These are phyloP conservation scores for Mythimna vitellina DNA, from an alignment of 2,888 invertebrate species.

Conservation along the genomic window DNA sequence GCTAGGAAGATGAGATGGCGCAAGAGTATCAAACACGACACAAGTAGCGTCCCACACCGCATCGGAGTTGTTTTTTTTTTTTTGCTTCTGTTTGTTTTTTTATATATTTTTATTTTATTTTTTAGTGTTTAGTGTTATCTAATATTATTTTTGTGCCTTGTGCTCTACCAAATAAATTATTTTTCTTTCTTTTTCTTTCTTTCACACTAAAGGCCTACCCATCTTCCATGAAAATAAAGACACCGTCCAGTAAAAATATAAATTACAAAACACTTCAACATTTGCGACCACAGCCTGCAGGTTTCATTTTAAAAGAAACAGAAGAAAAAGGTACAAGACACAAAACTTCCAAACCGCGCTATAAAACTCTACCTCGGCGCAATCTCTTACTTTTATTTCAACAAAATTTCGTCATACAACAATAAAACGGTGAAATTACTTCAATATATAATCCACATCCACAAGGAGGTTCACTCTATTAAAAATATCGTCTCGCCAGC, in stretches of 20 bases:
- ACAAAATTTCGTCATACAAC: conserved; percentile 65
- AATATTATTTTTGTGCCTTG: too few species aligned
- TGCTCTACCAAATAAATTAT: too few species aligned
- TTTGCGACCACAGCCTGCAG: conserved; percentile 10
- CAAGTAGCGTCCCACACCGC: too few species aligned
- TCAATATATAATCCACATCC: conserved; percentile 49
- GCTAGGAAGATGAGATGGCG: too few species aligned
- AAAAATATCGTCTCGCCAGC: conserved; percentile 71
- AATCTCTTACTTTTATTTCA: conserved; percentile 65
- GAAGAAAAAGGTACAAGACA: conserved; percentile 37
- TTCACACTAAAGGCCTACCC: too few species aligned
- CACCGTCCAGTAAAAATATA: background rate
- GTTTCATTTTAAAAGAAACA: conserved; percentile 34
- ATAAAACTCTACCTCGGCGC: conserved; percentile 50
- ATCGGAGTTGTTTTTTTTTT: too few species aligned
- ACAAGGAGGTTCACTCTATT: conserved; percentile 69
- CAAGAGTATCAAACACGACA: too few species aligned
- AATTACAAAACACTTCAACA: conserved; percentile 12
- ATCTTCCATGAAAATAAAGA: too few species aligned
- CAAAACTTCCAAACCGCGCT: conserved; percentile 39
- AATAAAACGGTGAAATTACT: conserved; percentile 62
- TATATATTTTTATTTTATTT: too few species aligned
- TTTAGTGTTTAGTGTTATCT: too few species aligned
- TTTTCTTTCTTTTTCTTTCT: too few species aligned
- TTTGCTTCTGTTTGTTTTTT: too few species aligned